Conservation (phyloP, 2,113 vertebrate genomes). For the Erythrocercus mccallii region DNA sequence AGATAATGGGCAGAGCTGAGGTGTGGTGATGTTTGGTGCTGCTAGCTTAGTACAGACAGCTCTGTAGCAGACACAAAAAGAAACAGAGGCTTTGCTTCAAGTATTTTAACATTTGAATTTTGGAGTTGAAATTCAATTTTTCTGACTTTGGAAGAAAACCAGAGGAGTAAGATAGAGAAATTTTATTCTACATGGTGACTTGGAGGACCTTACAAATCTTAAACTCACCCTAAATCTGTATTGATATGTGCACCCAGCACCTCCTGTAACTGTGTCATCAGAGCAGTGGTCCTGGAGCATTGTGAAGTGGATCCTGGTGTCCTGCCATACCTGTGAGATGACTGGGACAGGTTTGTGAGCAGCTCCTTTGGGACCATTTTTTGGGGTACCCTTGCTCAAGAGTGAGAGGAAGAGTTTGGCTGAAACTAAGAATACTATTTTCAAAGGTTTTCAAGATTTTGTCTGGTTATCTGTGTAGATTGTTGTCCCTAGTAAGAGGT, state of each 20-base stretch:
- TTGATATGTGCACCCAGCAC: rapidly evolving
- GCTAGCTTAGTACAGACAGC: background rate
- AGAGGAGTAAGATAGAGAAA: background rate
- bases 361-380: background rate
- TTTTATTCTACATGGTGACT: background rate
- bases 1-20: background rate
- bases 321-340: background rate
- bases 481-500: background rate
- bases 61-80: background rate
- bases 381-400: background rate
- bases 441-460: background rate
- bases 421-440: background rate
- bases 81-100: background rate
- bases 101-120: background rate
- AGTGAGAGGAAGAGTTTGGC: background rate
- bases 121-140: background rate
- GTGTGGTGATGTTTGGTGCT: background rate
- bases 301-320: rapidly evolving
- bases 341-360: background rate
- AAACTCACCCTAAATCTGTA: background rate
- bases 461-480: background rate
- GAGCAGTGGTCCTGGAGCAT: background rate
- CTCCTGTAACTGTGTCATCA: background rate
- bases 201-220: background rate
- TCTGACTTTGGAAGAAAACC: background rate